phyloP scores from a whole-genome alignment of 2,888 invertebrate genomes.

The Spodoptera littoralis region DNA sequence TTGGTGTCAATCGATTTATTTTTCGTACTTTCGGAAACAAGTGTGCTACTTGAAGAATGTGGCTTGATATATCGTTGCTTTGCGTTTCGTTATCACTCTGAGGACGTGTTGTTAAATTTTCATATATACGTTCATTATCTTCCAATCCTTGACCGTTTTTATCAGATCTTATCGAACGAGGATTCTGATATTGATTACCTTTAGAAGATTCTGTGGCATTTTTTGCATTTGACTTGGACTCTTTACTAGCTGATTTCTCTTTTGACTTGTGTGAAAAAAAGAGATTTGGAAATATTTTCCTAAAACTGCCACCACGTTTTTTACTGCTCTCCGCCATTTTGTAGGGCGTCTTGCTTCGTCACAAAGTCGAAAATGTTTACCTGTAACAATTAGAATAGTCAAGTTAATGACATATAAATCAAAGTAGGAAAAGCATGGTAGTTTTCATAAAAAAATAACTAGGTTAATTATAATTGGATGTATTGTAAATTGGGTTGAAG shows the following conservation, averaged over 20 bases:
- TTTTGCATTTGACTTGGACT: conserved; percentile 53
- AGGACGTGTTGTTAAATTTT: conserved; percentile 73
- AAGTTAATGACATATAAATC: no score
- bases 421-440: no score
- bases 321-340: conserved; percentile 77
- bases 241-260: conserved; percentile 66
- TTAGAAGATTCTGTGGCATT: conserved; percentile 61
- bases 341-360: background rate
- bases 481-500: no score
- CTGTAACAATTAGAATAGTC: conserved; percentile 34
- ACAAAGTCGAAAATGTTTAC: conserved; percentile 3
- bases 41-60: conserved; percentile 81
- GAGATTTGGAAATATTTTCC: conserved; percentile 78
- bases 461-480: no score
- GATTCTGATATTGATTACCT: conserved; percentile 79
- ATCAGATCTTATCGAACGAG: conserved; percentile 69
- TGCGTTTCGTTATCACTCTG: conserved; percentile 63
- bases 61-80: conserved; percentile 67
- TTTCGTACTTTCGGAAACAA: conserved; percentile 78
- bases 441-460: no score
- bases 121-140: conserved; percentile 78
- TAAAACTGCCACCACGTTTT: conserved; percentile 79
- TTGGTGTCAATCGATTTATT: conserved; percentile 53
- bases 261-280: conserved; percentile 78
- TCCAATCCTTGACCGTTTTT: conserved; percentile 57